Base-by-base conservation (phyloP, 2,888 invertebrate genomes). In the Drosophila leonis region DNA sequence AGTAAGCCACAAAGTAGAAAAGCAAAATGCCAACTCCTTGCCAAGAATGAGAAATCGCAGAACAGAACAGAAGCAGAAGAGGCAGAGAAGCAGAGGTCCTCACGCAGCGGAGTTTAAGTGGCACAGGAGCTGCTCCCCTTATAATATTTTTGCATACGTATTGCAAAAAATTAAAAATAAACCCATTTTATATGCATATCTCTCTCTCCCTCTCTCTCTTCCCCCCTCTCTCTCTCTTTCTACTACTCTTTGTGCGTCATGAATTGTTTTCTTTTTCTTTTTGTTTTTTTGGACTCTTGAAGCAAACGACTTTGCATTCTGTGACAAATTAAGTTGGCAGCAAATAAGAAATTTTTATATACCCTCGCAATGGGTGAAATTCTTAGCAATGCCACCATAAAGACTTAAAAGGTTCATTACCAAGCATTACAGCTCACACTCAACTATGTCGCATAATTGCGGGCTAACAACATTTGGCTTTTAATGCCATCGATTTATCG, bases 1-100 rank as follows among this genome's bases (percentile, higher is more conserved):
- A 85, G 80, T 85, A 83, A 84, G 88, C 83, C 83, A 88, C 83
- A 84, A 84, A 84, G 83, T 88, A 78, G 77, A 85, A 85, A 84
- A 88, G 88, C 88, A 85, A 88, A 84, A 84, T 84, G 77, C 75
- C 88, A 84, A 88, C 86, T 84, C 76, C 65, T 79, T 75, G 31
- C 75, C 67, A 57, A 66, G 77, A 57, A 64, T 66, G 66, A 70
- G 67, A 64, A 66, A 66, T 46, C 42, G 51, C 66, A 48, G 66
- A 84, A 63, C 64, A 62, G 75, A 65, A 42, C 63, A 46, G 20
- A 41, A 33, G 12, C 7, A 48, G 44, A 44, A 27, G 46, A 9
- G n/a, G 44, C 4, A 46, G 27, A 27, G 48, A 9, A 48, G 7
- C 29, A 33, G 20, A 68, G 69, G 72, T 72, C 68, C 65, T 77